phyloP scores from a whole-genome alignment of 2,113 vertebrate genomes.

The western clawed frog (Xenopus tropicalis) region DNA sequence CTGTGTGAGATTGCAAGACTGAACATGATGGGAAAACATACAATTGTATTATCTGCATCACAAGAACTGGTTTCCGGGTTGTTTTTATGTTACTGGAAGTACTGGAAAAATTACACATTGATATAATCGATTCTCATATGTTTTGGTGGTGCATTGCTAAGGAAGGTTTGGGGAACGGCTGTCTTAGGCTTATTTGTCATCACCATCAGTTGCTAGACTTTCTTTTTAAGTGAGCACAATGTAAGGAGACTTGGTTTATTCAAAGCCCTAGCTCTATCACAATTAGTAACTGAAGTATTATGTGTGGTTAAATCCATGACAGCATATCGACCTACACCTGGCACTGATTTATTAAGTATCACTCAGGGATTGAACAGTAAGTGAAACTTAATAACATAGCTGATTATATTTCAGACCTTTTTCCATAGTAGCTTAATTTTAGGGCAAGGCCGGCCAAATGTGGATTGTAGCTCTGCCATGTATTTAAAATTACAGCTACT shows the following conservation, averaged over 20 bases:
- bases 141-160: background rate
- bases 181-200: conserved; percentile 14
- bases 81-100: too few species aligned
- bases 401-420: conserved; percentile 5
- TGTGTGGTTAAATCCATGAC: conserved; percentile 1
- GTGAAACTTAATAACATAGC: conserved; percentile 1
- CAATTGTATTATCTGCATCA: too few species aligned
- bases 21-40: too few species aligned
- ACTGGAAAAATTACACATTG: too few species aligned
- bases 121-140: background rate
- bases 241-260: background rate
- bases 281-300: conserved; percentile 1
- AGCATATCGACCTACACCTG: conserved; percentile 3
- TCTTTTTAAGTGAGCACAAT: background rate
- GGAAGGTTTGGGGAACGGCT: conserved; percentile 11
- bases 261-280: background rate
- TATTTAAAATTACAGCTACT: background rate
- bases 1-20: too few species aligned
- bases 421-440: conserved; percentile 2
- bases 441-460: background rate
- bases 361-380: conserved; percentile 2
- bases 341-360: conserved; percentile 1
- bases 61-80: too few species aligned
- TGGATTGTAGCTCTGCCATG: background rate
- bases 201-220: conserved; percentile 8